These are phyloP conservation scores for Sebastiscus albofasciatus DNA, from an alignment of 2,797 vertebrate genomes.

Conservation along the genomic window DNA sequence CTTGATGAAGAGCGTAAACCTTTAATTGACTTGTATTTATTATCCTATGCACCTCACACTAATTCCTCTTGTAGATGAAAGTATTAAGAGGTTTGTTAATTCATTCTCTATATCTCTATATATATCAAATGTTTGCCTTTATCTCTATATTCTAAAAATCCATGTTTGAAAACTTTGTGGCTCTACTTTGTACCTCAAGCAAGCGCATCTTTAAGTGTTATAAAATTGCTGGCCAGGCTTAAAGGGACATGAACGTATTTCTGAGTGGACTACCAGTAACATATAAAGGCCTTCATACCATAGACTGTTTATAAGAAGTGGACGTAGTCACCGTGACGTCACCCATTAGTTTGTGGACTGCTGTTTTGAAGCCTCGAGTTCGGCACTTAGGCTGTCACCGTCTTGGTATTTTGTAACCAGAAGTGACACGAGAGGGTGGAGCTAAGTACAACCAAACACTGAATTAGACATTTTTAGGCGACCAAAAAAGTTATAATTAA, in stretches of 20 bases:
- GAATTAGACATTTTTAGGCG: too few relatives aligned
- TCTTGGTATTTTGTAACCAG: too few relatives aligned
- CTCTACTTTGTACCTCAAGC: neutral
- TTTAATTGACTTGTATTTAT: neutral
- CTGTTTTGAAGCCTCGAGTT: too few relatives aligned
- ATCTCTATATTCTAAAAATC: neutral
- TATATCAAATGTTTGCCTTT: neutral
- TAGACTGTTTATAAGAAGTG: too few relatives aligned
- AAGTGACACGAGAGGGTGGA: fast-evolving
- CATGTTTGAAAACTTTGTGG: neutral
- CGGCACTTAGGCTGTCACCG: too few relatives aligned
- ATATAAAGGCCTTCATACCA: neutral
- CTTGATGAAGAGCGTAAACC: neutral
- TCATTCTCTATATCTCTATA: too few relatives aligned
- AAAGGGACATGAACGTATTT: neutral
- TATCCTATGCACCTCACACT: neutral
- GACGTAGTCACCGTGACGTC: too few relatives aligned
- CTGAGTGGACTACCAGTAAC: neutral
- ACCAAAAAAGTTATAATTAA: too few relatives aligned
- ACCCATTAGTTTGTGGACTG: too few relatives aligned
- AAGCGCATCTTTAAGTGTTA: too few relatives aligned
- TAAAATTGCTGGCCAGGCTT: neutral
- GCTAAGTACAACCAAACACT: too few relatives aligned
- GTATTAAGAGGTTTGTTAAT: neutral
- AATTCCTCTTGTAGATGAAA: neutral